Conservation (phyloP, 2,797 vertebrate genomes). For the Pangasius larnaudii region DNA sequence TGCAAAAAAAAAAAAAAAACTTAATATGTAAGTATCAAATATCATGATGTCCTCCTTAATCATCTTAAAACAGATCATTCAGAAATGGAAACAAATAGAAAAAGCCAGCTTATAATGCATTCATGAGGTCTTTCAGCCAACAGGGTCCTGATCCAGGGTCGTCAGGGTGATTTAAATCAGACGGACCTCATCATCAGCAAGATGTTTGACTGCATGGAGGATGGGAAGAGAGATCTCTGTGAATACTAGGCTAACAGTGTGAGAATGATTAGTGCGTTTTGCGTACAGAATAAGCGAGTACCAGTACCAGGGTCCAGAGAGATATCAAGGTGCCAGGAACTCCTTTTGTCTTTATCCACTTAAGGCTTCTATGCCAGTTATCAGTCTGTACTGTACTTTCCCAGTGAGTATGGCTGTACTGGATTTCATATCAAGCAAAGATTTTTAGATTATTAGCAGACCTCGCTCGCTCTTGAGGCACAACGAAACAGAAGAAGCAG, state of each 20-base stretch:
- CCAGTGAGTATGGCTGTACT: too few relatives aligned
- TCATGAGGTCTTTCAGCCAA: not conserved
- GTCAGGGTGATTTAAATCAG: slow-evolving; percentile 63
- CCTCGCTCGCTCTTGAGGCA: not conserved
- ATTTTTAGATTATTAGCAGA: not conserved
- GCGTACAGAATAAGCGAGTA: not conserved
- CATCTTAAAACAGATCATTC: not conserved
- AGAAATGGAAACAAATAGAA: not conserved
- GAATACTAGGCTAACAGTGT: slow-evolving; percentile 50
- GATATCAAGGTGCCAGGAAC: not conserved
- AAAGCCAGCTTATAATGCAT: not conserved
- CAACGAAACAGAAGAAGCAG: not conserved
- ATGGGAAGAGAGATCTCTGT: slow-evolving; percentile 43
- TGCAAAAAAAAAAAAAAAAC: not conserved
- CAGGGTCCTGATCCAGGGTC: not conserved
- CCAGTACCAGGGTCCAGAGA: not conserved
- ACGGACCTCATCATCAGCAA: slow-evolving; percentile 51
- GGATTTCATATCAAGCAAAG: not conserved
- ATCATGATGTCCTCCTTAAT: not conserved
- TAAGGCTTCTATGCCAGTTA: not conserved
- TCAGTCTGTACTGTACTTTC: not conserved
- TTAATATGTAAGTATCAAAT: not conserved
- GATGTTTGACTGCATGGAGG: slow-evolving; percentile 51
- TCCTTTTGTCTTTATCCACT: not conserved
- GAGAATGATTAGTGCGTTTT: not conserved